Evolutionary conservation across 2,888 invertebrate species (phyloP).

Genomic region (Lordiphosa fenestrarum): DNA sequence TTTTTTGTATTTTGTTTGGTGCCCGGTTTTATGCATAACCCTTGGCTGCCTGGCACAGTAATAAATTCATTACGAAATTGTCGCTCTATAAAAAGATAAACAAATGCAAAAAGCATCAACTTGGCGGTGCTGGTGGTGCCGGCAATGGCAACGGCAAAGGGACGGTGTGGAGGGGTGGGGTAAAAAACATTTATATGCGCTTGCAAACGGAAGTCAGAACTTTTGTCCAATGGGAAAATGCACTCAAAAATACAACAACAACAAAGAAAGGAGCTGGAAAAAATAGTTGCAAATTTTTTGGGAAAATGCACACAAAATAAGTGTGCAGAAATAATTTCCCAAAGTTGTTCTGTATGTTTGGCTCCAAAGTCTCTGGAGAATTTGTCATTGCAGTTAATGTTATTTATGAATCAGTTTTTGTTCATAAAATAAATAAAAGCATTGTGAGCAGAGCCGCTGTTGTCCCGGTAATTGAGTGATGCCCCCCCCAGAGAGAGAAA

Average conservation of each 20-base stretch:
- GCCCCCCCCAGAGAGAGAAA: no score
- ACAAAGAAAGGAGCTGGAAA: conserved; percentile 23
- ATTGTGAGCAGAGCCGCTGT: no score
- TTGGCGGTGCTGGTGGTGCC: background rate
- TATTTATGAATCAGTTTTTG: conserved; percentile 52
- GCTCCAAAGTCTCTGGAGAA: conserved; percentile 38
- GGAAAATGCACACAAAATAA: conserved; percentile 60
- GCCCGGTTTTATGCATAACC: conserved; percentile 56
- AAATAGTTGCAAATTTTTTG: conserved; percentile 44
- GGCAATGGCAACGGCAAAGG: background rate
- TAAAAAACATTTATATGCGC: conserved; percentile 65
- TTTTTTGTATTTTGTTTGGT: background rate
- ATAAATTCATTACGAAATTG: conserved; percentile 72
- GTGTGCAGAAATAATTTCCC: conserved; percentile 65
- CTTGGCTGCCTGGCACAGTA: conserved; percentile 50
- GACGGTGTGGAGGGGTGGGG: background rate
- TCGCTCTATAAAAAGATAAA: conserved; percentile 71
- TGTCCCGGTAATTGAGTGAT: no score
- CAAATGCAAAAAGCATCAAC: conserved; percentile 42
- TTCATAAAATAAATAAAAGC: no score
- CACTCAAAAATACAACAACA: conserved; percentile 49
- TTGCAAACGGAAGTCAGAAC: conserved; percentile 66
- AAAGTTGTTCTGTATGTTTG: conserved; percentile 56
- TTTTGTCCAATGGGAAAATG: conserved; percentile 66
- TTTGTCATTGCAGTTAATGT: conserved; percentile 51